phyloP scores from a whole-genome alignment of 53 echinoderm and acorn worm genomes.

The Mesocentrotus franciscanus region DNA sequence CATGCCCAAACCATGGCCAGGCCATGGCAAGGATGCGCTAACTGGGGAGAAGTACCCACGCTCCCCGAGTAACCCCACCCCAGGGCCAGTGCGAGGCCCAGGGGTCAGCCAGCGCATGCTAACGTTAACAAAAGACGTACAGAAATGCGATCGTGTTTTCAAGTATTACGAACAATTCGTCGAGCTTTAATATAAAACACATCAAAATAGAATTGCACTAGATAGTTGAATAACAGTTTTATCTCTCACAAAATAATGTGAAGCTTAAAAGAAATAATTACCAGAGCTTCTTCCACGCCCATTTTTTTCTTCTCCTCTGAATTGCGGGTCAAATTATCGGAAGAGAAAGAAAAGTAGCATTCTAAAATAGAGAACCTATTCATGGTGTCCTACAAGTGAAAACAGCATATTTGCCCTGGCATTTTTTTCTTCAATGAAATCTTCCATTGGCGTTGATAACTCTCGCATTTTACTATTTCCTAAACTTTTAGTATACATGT shows the following conservation, averaged over 20 bases:
- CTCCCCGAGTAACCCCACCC: too few species aligned
- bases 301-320: not conserved
- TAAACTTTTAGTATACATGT: too few species aligned
- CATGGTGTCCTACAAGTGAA: not conserved
- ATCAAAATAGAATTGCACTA: too few species aligned
- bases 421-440: too few species aligned
- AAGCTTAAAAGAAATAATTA: not conserved
- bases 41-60: too few species aligned
- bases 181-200: too few species aligned
- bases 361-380: not conserved
- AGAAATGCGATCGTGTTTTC: not conserved
- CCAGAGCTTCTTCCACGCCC: constrained; percentile 31
- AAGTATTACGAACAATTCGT: not conserved
- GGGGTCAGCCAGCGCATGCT: too few species aligned
- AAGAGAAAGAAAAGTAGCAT: not conserved
- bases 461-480: too few species aligned
- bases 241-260: not conserved
- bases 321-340: not conserved
- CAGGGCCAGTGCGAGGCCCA: too few species aligned
- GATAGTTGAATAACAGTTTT: not conserved
- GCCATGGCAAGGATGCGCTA: too few species aligned
- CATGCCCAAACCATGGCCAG: too few species aligned
- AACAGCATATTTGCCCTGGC: not conserved
- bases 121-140: not conserved
- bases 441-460: too few species aligned